Percentiles rank a stretch among this genome's conserved stretches.
These are phyloP conservation scores for Melanotaenia nigrans DNA, from an alignment of 2,797 vertebrate species.

Conservation along the genomic window DNA sequence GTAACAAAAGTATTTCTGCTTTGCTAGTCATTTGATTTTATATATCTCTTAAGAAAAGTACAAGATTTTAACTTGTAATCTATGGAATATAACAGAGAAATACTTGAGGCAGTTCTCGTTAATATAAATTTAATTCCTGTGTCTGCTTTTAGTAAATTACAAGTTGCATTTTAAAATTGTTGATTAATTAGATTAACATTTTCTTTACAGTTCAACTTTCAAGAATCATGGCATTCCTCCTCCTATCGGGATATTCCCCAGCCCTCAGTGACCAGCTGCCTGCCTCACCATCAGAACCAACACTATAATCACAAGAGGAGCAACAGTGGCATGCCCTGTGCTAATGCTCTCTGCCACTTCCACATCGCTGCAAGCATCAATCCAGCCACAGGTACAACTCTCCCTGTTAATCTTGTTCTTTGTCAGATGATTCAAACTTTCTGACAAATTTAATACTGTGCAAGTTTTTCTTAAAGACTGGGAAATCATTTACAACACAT, in stretches of 20 bases:
- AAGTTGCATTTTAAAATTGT: background rate
- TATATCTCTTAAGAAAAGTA: background rate
- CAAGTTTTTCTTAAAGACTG: conserved; percentile 5
- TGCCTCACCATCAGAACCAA: conserved; percentile 88
- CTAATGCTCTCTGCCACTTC: conserved; percentile 97
- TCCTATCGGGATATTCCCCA: conserved; percentile 81
- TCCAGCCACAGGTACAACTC: conserved; percentile 91
- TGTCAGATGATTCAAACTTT: background rate
- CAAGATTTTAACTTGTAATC: background rate
- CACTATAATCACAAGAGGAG: conserved; percentile 87
- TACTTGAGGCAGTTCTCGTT: background rate
- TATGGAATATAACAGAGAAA: background rate
- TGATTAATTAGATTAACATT: conserved; percentile 1
- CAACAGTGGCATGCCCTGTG: conserved; percentile 79
- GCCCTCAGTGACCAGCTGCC: conserved; percentile 86
- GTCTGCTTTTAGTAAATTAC: background rate
- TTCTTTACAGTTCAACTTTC: conserved; percentile 84
- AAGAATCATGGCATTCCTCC: conserved; percentile 81
- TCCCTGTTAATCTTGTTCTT: background rate
- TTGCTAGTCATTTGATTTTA: background rate
- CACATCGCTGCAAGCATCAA: conserved; percentile 99
- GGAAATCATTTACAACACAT: background rate
- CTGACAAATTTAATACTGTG: background rate
- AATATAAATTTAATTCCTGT: background rate
- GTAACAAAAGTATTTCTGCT: background rate